Base-by-base conservation (phyloP, 2,888 invertebrate genomes). In the Agrilus cyanescens region DNA sequence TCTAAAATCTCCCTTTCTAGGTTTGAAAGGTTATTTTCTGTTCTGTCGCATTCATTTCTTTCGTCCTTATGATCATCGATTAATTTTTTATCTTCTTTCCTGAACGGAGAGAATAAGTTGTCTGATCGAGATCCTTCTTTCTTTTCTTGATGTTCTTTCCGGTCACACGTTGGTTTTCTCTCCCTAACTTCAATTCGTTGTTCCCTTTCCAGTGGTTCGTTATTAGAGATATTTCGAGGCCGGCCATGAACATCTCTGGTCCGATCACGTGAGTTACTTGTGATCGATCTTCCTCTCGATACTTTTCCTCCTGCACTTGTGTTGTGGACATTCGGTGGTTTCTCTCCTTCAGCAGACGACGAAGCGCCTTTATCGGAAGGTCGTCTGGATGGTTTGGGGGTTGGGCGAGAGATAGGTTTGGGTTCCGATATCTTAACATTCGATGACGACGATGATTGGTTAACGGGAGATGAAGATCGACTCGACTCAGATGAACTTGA, bases 291-390 rank as follows among this genome's bases (percentile, higher is more conserved):
- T 38, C 60, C 57, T 50, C 57, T 49, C 47, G 55, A 47, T 50
- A 54, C 44, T 53, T 53, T 52, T 53, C 59, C 52, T 55, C 62
- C 25, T 25, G 25, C 25, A 25, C 10, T 56, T 48, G 58, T 57
- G 55, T 58, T 53, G 52, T 53, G 57, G 59, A 70, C 53, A 71
- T 72, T 61, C 61, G 65, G 55, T 70, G 76, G 67, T 82, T 84
- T 80, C 77, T 80, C 79, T 83, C 83, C 74, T 73, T 82, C 75
- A 84, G 69, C 64, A 81, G 75, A 44, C 43, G 50, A 44, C 40
- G 44, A 44, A 45, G 45, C 39, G 45, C 49, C 50, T 32, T 48
- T 54, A 45, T 52, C 50, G 13, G 49, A 49, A 33, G 52, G 46
- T 37, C 51, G 50, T 47, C 45, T 44, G 43, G 47, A 47, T 46